Evolutionary conservation across 2,797 vertebrate genomes (phyloP).

Genomic region (Karalla daura): DNA sequence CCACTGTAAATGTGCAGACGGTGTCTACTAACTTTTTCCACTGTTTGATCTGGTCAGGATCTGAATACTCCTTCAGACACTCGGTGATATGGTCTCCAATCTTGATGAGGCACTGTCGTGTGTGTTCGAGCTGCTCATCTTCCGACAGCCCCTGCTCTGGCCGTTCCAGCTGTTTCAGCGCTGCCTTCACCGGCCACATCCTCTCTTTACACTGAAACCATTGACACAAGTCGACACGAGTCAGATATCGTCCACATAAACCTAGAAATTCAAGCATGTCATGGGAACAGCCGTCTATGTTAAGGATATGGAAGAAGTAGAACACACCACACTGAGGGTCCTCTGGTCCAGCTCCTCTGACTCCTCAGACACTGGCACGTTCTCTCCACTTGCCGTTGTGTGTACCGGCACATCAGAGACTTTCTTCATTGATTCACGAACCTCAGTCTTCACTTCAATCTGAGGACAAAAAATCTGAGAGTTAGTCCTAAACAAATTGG

Average conservation of each 20-base stretch:
- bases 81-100: constrained; percentile 99
- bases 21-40: constrained; percentile 93
- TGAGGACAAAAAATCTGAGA: no score
- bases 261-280: no score
- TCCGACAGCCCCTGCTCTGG: constrained; percentile 98
- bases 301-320: no score
- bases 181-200: constrained; percentile 98
- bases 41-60: constrained; percentile 96
- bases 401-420: constrained; percentile 87
- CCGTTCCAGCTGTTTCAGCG: constrained; percentile 96
- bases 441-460: constrained; percentile 89
- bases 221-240: no score
- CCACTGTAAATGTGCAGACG: no score
- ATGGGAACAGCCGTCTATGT: no score
- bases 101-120: constrained; percentile 97
- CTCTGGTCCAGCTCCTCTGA: constrained; percentile 98
- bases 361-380: constrained; percentile 90
- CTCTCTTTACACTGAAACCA: constrained; percentile 94
- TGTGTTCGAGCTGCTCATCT: constrained; percentile 97
- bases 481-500: no score
- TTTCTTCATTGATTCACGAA: constrained; percentile 90
- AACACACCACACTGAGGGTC: constrained; percentile 96
- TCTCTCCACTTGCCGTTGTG: constrained; percentile 90
- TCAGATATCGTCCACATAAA: no score
- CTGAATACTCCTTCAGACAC: constrained; percentile 96